Conservation (phyloP, 2,113 vertebrate species). For the Anolis sagrei region DNA sequence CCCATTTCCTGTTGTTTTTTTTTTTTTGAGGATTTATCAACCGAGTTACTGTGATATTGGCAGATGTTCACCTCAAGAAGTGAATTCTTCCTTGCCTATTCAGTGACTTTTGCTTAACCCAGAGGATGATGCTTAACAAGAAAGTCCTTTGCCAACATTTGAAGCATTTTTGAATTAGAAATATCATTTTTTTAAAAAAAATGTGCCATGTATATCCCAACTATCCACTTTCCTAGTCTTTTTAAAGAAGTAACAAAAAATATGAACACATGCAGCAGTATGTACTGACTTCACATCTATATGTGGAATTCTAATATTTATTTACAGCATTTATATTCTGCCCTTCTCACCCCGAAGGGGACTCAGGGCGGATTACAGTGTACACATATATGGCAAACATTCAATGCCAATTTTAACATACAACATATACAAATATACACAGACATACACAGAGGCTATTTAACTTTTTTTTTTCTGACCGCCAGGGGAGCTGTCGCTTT, state of each 20-base stretch:
- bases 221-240: neutral
- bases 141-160: neutral
- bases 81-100: conserved; percentile 9
- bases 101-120: conserved; percentile 17
- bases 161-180: neutral
- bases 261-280: neutral
- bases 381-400: no score
- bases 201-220: neutral
- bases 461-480: no score
- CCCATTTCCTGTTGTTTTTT: conserved; percentile 32
- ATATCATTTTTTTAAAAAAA: neutral
- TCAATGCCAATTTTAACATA: no score
- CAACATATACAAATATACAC: no score
- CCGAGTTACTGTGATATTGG: neutral
- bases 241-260: neutral
- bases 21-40: neutral
- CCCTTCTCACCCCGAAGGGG: no score
- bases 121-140: neutral
- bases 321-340: no score
- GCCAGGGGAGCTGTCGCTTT: no score
- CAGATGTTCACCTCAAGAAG: neutral
- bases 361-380: no score
- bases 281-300: no score
- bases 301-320: neutral
- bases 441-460: no score